Evolutionary conservation across 2,113 vertebrate genomes (phyloP).

Genomic region (Hippocampus comes): DNA sequence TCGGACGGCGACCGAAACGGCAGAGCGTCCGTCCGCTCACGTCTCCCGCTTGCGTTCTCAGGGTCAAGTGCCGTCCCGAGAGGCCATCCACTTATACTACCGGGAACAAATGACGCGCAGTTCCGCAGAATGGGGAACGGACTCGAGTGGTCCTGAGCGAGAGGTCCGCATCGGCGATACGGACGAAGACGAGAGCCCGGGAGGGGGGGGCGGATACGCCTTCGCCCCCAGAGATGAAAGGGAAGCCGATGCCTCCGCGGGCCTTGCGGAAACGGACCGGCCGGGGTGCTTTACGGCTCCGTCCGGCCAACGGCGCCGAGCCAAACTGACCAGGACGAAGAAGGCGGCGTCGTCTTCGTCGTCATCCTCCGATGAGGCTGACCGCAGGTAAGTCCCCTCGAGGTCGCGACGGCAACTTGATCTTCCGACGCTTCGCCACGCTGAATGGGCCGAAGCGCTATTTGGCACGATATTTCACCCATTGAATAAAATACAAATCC

Average conservation of each 20-base stretch:
- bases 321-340: constrained; percentile 84
- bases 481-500: too few species aligned
- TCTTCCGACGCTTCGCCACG: too few species aligned
- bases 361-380: constrained; percentile 80
- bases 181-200: neutral
- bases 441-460: too few species aligned
- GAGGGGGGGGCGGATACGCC: neutral
- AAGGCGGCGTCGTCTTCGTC: constrained; percentile 80
- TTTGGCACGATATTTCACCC: too few species aligned
- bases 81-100: constrained; percentile 94
- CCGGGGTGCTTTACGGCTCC: constrained; percentile 9
- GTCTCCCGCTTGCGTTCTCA: constrained; percentile 47
- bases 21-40: too few species aligned
- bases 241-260: constrained; percentile 26
- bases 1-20: neutral
- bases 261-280: constrained; percentile 24
- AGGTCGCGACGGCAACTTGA: neutral
- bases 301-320: constrained; percentile 80
- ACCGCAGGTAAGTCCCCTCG: constrained; percentile 74
- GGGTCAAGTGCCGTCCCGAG: constrained; percentile 90
- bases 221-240: neutral
- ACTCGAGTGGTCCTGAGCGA: constrained; percentile 18
- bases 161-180: constrained; percentile 22
- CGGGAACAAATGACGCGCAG: constrained; percentile 93
- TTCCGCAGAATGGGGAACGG: constrained; percentile 83